These are phyloP conservation scores for Rhynchophorus ferrugineus DNA, from an alignment of 1,140 invertebrate species.

Conservation along the genomic window DNA sequence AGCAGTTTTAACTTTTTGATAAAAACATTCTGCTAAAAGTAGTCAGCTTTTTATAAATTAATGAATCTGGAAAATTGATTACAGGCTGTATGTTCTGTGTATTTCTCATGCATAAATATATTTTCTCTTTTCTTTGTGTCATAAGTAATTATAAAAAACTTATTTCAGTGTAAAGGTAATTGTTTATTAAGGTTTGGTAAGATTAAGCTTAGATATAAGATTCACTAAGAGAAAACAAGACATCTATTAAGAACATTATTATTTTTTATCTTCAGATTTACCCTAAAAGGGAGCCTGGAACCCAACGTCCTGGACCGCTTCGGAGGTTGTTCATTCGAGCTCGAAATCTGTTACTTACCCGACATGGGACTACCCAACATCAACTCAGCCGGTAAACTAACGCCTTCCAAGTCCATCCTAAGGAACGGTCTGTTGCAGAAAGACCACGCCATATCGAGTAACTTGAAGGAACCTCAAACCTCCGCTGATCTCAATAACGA, in stretches of 20 bases:
- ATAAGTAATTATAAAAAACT: background rate
- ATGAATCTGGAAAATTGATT: no score
- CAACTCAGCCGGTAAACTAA: constrained; percentile 9
- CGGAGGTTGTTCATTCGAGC: constrained; percentile 62
- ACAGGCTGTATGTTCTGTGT: no score
- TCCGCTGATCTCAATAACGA: background rate
- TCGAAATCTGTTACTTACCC: constrained; percentile 68
- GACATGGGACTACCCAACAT: constrained; percentile 34
- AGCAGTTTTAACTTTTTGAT: no score
- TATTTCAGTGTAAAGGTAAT: background rate
- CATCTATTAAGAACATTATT: no score
- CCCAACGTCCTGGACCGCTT: constrained; percentile 30
- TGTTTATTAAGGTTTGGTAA: no score
- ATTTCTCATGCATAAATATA: background rate
- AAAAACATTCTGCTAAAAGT: no score
- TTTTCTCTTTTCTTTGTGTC: background rate
- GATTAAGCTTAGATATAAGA: no score
- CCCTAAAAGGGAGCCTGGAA: constrained; percentile 54
- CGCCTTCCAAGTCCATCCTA: constrained; percentile 27
- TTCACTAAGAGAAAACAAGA: no score
- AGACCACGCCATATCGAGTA: background rate
- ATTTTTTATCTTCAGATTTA: constrained; percentile 56
- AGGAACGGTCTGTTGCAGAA: constrained; percentile 22
- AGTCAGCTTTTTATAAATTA: no score
- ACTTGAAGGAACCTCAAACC: background rate